These are phyloP conservation scores for Globodera rostochiensis DNA, from an alignment of 1,140 invertebrate genomes.

Conservation along the genomic window DNA sequence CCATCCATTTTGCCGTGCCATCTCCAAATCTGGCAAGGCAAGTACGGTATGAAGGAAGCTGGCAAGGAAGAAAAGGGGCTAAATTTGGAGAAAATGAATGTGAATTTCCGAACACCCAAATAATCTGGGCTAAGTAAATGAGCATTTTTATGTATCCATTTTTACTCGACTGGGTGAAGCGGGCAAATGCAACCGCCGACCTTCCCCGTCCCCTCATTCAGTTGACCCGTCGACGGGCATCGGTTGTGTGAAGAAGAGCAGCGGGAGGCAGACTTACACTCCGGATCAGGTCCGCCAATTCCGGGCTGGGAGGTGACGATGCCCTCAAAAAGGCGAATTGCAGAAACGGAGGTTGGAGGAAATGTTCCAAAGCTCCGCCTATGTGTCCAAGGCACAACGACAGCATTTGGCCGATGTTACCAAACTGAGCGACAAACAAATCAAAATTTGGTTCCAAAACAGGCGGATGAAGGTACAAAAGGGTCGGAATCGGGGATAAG, in stretches of 20 bases:
- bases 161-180: no score
- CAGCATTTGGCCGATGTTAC: conserved; percentile 14
- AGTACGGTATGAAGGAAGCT: background rate
- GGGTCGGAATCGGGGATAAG: background rate
- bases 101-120: no score
- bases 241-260: conserved; percentile 12
- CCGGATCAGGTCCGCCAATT: conserved; percentile 17
- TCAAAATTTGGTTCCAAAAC: conserved; percentile 42
- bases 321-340: background rate
- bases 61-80: background rate
- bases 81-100: no score
- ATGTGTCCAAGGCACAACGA: conserved; percentile 30
- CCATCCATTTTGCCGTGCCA: background rate
- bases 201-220: background rate
- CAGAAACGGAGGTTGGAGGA: conserved; percentile 28
- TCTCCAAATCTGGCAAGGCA: background rate
- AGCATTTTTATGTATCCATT: no score
- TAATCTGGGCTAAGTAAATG: no score
- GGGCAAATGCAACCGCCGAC: no score
- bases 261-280: conserved; percentile 26
- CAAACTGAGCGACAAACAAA: conserved; percentile 34
- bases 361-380: conserved; percentile 19
- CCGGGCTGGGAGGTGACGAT: background rate
- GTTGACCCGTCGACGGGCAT: background rate
- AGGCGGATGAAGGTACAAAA: conserved; percentile 27